A percentile compares a stretch with the other conserved stretches of the same genome.
Evolutionary conservation across 2,888 invertebrate genomes (phyloP).

Genomic region (Cosmorhoe ocellata): DNA sequence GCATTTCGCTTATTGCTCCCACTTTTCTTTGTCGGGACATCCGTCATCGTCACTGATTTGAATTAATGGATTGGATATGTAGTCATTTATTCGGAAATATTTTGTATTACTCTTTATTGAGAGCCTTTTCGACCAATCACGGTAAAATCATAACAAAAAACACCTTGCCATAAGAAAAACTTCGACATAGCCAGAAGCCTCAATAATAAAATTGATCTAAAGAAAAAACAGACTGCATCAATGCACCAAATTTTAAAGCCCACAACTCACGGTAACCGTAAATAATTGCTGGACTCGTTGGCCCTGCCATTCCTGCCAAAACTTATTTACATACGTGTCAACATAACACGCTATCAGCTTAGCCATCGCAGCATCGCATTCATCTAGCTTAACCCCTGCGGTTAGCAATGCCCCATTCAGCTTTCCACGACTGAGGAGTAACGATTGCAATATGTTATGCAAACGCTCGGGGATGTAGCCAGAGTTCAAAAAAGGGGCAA

Average conservation of each 20-base stretch:
- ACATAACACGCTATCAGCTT: slow-evolving; percentile 56
- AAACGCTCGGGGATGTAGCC: slow-evolving; percentile 31
- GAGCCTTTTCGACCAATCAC: slow-evolving; percentile 4
- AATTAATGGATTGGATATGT: slow-evolving; percentile 52
- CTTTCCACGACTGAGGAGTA: slow-evolving; percentile 49
- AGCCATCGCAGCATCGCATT: slow-evolving; percentile 60
- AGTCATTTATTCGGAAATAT: slow-evolving; percentile 38
- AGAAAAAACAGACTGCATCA: too few relatives aligned
- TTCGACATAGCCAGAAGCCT: too few relatives aligned
- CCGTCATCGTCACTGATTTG: slow-evolving; percentile 61
- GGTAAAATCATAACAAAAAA: too few relatives aligned
- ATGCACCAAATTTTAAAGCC: too few relatives aligned
- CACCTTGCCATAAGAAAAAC: too few relatives aligned
- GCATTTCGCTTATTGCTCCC: slow-evolving; percentile 74
- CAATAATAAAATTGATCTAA: too few relatives aligned
- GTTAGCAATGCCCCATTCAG: slow-evolving; percentile 62
- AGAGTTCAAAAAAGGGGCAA: too few relatives aligned
- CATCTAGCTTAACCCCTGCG: slow-evolving; percentile 68
- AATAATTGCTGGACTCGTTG: slow-evolving; percentile 16
- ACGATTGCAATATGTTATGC: slow-evolving; percentile 63
- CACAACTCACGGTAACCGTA: neutral
- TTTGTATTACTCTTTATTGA: neutral
- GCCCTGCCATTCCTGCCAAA: slow-evolving; percentile 16
- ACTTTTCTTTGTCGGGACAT: slow-evolving; percentile 67
- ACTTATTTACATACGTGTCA: slow-evolving; percentile 56